Evolutionary conservation across 1,140 invertebrate genomes (phyloP), one percentile per base, ranked within the genome.

Genomic region (Drosophila nikananu): DNA sequence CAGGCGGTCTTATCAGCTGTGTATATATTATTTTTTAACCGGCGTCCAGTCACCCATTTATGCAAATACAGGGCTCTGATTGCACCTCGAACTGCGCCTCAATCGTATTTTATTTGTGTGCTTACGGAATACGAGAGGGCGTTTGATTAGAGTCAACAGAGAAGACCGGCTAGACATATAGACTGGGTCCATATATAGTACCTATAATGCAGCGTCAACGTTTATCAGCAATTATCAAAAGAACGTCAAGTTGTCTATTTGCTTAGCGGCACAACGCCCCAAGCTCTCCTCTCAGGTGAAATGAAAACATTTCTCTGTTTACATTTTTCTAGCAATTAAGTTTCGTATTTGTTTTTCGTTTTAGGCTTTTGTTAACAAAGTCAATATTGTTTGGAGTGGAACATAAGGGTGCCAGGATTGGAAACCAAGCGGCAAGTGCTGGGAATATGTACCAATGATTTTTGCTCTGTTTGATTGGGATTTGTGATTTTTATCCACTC

Each of bases 141-240:
- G 67, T 55, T 86, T 86, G 83, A 86, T 89, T 87, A 89, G 68
- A 81, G 84, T 78, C 61, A 83, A 87, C 80, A 87, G 61, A 62
- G 78, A 21, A 60, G 62, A 27, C 61, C 39, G 39, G 52, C 27
- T 35, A 54, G 46, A 72, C 58, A 37, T 58, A 42, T 51, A 37
- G 42, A 59, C 70, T 60, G 23, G 27, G 30, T 60, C 25, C 65
- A 39, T 57, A 70, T 49, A 59, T 52, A 30, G 49, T 52, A 30
- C n/a, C 27, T 52, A 32, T 39, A 67, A 59, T 63, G 70, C 44
- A 80, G 71, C 42, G 72, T 55, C 71, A 73, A 67, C 63, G 55
- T 70, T 89, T 89, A 87, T 86, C 83, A 83, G 77, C 65, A 79
- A 79, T 86, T 86, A 86, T 76, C 70, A 65, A 52, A 52, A 44